Base-by-base conservation (phyloP, 2,113 vertebrate genomes). In the Pholis gunnellus region DNA sequence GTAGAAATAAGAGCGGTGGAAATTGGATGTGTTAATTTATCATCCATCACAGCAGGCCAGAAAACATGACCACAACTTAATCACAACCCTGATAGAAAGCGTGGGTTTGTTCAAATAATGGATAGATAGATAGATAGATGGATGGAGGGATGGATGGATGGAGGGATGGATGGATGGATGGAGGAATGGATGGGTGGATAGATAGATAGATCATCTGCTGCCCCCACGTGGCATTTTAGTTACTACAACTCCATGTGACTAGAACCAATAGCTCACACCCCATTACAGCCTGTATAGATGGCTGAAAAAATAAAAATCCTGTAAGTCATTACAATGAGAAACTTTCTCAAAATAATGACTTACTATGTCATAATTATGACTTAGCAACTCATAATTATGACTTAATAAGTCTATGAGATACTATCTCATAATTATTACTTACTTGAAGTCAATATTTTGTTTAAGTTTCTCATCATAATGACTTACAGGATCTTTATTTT, bases 151-250 rank as follows among this genome's bases (percentile, higher is more conserved):
- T 48, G 6, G 61, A 40, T 13, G 14, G 59, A 61, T 34, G 9
- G 59, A 36, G 20, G 4, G 59, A 61, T 61, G 4, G 38, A 65
- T 25, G 4, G 63, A 42, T 25, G 2, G 14, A 40, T 57, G 11
- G 52, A 72, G 18, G 4, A 22, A 63, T 63, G 3, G 7, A 61
- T 31, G 29, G 27, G 34, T 18, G 17, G n/a, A 25, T 14, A 36
- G 56, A 74, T 20, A 42, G n/a, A 78, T 25, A 67, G 34, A 38
- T 52, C 6, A 36, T 84, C 31, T 91, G 76, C 89, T 90, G 81
- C 85, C 82, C 54, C 71, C 90, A 25, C 0, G 85, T 71, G 89
- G 63, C 18, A 0, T 1, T 7, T 27, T 18, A n/a, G 31, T 38
- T 44, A 82, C 29, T 86, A 72, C 66, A 81, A 25, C 27, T 18